These are phyloP conservation scores for Corythaixoides concolor DNA, from an alignment of 2,113 vertebrate genomes.

Conservation along the genomic window DNA sequence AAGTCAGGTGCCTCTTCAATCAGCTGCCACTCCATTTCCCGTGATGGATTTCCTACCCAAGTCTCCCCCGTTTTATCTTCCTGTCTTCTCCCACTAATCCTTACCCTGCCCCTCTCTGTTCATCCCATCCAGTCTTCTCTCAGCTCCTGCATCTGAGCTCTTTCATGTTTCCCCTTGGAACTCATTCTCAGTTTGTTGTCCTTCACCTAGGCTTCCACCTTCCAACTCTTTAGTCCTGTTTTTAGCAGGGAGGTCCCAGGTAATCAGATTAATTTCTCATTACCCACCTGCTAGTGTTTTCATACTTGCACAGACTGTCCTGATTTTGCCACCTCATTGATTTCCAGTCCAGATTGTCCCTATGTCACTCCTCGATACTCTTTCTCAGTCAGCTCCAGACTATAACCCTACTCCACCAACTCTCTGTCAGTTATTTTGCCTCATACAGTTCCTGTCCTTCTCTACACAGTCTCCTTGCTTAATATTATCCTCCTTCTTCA, in stretches of 20 bases:
- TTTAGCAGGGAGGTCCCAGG: neutral
- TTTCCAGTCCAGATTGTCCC: neutral
- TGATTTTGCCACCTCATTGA: neutral
- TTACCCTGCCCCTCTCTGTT: neutral
- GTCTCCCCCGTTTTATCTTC: neutral
- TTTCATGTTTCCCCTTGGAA: neutral
- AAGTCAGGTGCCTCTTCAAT: neutral
- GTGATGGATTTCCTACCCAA: neutral
- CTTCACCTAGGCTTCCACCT: neutral
- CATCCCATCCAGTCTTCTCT: neutral
- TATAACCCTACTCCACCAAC: neutral
- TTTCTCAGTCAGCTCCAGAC: neutral
- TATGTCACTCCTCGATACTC: neutral
- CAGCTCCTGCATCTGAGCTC: neutral
- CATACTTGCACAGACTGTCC: neutral
- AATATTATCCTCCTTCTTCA: neutral
- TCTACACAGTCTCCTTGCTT: neutral
- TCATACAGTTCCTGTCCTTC: neutral
- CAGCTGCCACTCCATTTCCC: neutral
- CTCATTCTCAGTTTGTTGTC: neutral
- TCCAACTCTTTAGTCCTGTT: neutral
- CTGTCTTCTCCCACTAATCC: neutral
- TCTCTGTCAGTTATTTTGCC: neutral
- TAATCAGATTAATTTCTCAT: neutral
- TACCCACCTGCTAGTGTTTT: neutral